Percentiles rank a stretch among this genome's conserved stretches.
Conservation (phyloP, 2,113 vertebrate genomes). For the Nasalis larvatus region DNA sequence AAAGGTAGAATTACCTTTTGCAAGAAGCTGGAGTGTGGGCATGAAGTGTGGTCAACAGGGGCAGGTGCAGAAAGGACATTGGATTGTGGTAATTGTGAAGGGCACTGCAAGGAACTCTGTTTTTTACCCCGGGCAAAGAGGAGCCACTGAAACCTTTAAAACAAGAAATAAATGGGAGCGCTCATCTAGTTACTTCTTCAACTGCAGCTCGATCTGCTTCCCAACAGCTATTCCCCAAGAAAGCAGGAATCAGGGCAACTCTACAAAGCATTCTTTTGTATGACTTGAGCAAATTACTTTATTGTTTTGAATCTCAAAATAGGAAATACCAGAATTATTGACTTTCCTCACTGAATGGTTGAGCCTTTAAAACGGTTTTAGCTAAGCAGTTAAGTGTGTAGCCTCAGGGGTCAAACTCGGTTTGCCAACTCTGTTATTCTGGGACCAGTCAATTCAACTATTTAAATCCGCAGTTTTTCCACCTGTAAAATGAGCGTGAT, state of each 20-base stretch:
- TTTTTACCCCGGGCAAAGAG: not conserved
- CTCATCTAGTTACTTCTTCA: not conserved
- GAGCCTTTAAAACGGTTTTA: not conserved
- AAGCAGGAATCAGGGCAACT: not conserved
- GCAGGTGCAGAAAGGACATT: no score
- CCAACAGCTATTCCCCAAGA: not conserved
- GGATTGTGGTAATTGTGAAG: no score
- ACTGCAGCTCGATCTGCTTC: not conserved
- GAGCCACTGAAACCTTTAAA: not conserved
- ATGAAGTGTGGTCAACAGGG: not conserved
- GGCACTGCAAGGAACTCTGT: not conserved
- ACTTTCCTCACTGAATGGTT: not conserved
- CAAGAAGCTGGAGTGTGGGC: not conserved
- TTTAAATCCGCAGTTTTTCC: not conserved
- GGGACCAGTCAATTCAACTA: not conserved
- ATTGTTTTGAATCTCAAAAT: not conserved
- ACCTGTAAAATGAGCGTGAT: not conserved
- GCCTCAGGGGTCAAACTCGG: not conserved
- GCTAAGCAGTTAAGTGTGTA: not conserved
- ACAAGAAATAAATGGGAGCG: not conserved
- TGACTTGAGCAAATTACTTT: not conserved
- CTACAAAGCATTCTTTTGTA: not conserved
- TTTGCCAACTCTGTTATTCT: not conserved
- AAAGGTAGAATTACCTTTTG: not conserved
- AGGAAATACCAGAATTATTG: not conserved